These are phyloP conservation scores for Yponomeuta plumbellus DNA, from an alignment of 2,888 invertebrate genomes.

Conservation along the genomic window DNA sequence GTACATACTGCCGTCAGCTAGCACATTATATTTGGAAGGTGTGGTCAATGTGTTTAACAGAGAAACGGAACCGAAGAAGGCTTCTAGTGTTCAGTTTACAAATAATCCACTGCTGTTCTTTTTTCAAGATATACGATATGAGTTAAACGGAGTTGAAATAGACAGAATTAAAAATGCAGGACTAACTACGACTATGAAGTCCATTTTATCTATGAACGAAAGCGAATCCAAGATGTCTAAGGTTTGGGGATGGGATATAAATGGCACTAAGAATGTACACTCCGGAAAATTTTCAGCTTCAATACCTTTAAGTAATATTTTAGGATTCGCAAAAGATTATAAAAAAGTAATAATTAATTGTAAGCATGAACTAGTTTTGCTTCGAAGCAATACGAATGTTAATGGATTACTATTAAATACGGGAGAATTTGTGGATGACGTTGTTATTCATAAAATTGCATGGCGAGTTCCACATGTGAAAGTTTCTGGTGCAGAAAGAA, in stretches of 20 bases:
- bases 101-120: constrained; percentile 3
- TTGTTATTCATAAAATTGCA: not conserved
- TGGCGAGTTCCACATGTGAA: constrained; percentile 18
- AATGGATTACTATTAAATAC: constrained; percentile 24
- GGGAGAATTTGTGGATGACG: not conserved
- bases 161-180: constrained; percentile 16
- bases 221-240: constrained; percentile 22
- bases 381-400: constrained; percentile 31
- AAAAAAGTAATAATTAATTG: constrained; percentile 42
- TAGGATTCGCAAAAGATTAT: constrained; percentile 31
- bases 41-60: constrained; percentile 16
- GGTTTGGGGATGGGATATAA: constrained; percentile 6
- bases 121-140: constrained; percentile 13
- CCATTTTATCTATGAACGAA: constrained; percentile 23
- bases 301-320: constrained; percentile 25
- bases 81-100: not conserved
- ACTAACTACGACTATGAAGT: constrained; percentile 15
- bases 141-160: constrained; percentile 17
- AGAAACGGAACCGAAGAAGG: not conserved
- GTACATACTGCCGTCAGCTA: constrained; percentile 31
- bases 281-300: not conserved
- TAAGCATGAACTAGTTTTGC: constrained; percentile 45
- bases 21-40: constrained; percentile 31
- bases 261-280: not conserved
- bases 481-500: constrained; percentile 24